These are phyloP conservation scores for Aphelinus certus DNA, from an alignment of 1,140 invertebrate genomes.

Conservation along the genomic window DNA sequence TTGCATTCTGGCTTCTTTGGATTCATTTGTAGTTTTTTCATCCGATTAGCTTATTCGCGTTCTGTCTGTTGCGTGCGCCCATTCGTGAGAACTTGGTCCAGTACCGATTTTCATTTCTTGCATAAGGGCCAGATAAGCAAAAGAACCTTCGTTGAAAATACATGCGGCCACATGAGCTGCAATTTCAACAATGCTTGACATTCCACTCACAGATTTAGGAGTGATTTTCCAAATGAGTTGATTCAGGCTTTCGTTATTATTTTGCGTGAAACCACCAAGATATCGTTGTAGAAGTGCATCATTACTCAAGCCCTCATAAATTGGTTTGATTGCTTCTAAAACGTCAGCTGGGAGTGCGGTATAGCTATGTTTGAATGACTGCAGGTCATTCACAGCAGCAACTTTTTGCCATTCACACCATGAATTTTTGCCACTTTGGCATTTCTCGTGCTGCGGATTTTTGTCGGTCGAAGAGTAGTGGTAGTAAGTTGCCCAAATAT, in stretches of 20 bases:
- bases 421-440: too few relatives aligned
- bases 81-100: slow-evolving; percentile 36
- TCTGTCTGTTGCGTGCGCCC: slow-evolving; percentile 28
- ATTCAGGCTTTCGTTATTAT: slow-evolving; percentile 45
- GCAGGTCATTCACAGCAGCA: slow-evolving; percentile 38
- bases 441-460: too few relatives aligned
- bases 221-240: slow-evolving; percentile 22
- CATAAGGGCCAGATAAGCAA: slow-evolving; percentile 31
- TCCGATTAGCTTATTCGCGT: slow-evolving; percentile 33
- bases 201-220: slow-evolving; percentile 40
- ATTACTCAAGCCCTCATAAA: slow-evolving; percentile 38
- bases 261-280: slow-evolving; percentile 45
- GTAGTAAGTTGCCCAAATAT: slow-evolving; percentile 39
- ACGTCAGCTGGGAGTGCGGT: slow-evolving; percentile 32
- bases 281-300: slow-evolving; percentile 42
- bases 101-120: slow-evolving; percentile 28
- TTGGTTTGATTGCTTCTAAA: slow-evolving; percentile 37
- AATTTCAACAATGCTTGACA: slow-evolving; percentile 34
- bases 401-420: slow-evolving; percentile 50
- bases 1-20: slow-evolving; percentile 34
- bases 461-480: slow-evolving; percentile 35
- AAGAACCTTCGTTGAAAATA: slow-evolving; percentile 33
- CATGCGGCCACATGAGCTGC: slow-evolving; percentile 32
- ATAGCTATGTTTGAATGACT: slow-evolving; percentile 38
- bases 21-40: slow-evolving; percentile 27